phyloP scores from a whole-genome alignment of 64 coral and sea anemone genomes.

The Montipora efflorescens region DNA sequence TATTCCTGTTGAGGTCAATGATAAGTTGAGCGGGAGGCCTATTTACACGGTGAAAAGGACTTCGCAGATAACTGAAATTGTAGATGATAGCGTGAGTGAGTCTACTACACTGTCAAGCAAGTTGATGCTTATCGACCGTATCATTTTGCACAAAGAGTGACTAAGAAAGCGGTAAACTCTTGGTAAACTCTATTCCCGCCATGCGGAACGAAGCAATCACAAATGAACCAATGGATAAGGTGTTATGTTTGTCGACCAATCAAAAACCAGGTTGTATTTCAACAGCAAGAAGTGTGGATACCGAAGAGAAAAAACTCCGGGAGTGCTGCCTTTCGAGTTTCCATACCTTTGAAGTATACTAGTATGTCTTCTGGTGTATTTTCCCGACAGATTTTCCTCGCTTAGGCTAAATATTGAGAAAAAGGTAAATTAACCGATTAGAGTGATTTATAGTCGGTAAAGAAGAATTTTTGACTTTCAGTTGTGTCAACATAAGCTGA shows the following conservation, averaged over 20 bases:
- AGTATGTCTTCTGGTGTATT: neutral
- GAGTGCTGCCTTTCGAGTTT: neutral
- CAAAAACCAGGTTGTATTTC: neutral
- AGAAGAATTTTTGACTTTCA: neutral
- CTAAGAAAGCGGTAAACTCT: no score
- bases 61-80: no score
- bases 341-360: neutral
- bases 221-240: constrained; percentile 13
- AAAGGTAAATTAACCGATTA: neutral
- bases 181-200: constrained; percentile 2
- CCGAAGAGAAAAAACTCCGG: constrained; percentile 9
- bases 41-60: no score
- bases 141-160: no score
- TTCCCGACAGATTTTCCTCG: neutral
- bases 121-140: no score
- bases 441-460: neutral
- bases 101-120: no score
- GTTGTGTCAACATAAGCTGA: no score
- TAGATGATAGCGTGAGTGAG: no score
- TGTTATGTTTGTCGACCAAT: constrained; percentile 16
- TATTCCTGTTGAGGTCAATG: no score
- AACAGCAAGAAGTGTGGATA: neutral
- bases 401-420: neutral
- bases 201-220: neutral
- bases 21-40: no score